Conservation (phyloP, 2,797 vertebrate genomes). For the Margarornis squamiger region DNA sequence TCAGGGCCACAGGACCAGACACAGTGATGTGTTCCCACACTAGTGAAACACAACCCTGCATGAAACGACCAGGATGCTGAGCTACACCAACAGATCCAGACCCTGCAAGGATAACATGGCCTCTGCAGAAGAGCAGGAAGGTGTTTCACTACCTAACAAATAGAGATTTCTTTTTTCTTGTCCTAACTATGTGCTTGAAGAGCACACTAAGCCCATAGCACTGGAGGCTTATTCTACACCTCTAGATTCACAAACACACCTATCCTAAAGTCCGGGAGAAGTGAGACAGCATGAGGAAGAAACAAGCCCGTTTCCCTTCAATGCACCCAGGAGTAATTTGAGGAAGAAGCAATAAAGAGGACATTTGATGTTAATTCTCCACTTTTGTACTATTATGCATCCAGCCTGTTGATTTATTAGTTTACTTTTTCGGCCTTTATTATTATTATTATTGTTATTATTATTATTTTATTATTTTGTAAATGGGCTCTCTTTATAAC, state of each 20-base stretch:
- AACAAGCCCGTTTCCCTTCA: background rate
- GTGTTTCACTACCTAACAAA: background rate
- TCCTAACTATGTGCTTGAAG: background rate
- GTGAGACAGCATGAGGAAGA: background rate
- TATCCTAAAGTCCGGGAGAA: background rate
- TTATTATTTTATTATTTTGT: background rate
- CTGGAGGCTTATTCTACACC: background rate
- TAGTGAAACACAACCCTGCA: background rate
- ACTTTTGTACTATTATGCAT: background rate
- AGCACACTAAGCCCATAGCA: background rate
- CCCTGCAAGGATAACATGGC: fast-evolving
- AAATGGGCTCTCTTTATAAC: background rate
- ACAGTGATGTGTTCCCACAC: background rate
- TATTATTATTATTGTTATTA: background rate
- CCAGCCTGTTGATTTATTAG: background rate
- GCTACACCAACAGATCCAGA: background rate
- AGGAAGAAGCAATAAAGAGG: background rate
- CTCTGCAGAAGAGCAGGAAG: background rate
- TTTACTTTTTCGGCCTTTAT: background rate
- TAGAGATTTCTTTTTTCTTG: background rate
- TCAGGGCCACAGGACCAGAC: too few relatives aligned
- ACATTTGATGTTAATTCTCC: background rate
- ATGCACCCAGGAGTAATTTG: background rate
- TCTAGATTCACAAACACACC: background rate
- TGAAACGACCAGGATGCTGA: background rate